Conservation (phyloP, 2,888 invertebrate genomes). For the Caenorhabditis afra region DNA sequence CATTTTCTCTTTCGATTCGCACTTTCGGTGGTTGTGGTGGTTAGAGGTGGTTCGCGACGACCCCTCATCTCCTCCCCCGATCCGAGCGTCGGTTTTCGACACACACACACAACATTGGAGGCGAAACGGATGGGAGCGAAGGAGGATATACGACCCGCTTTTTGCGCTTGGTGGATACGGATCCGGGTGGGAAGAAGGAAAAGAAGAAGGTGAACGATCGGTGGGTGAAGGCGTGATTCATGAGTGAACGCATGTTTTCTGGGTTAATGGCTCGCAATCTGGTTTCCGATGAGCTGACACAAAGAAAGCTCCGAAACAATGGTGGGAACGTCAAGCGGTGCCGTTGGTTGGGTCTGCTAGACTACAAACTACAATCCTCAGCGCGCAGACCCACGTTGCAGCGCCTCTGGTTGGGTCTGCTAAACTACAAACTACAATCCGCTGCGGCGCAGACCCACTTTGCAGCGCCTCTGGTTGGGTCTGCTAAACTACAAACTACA, state of each 20-base stretch:
- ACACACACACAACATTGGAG: neutral
- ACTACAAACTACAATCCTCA: too few relatives aligned
- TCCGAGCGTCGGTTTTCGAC: neutral
- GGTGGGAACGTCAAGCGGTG: too few relatives aligned
- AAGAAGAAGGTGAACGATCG: too few relatives aligned
- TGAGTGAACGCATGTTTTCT: neutral
- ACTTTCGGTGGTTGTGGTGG: constrained; percentile 30
- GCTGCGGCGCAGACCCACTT: too few relatives aligned
- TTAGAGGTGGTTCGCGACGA: neutral
- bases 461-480: too few relatives aligned
- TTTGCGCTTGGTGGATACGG: constrained; percentile 3
- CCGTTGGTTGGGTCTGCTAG: too few relatives aligned
- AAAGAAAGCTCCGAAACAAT: too few relatives aligned
- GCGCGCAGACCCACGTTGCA: too few relatives aligned
- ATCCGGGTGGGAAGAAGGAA: neutral
- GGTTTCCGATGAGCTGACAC: too few relatives aligned
- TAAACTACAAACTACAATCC: too few relatives aligned
- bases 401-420: too few relatives aligned
- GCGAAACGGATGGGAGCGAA: constrained; percentile 1
- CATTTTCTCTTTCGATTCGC: constrained; percentile 24
- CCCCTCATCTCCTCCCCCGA: neutral
- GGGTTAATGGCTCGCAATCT: neutral
- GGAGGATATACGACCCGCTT: constrained; percentile 13
- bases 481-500: too few relatives aligned
- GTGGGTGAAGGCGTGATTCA: neutral